Evolutionary conservation across 2,888 invertebrate species (phyloP).

Genomic region (Mesodorylaimus sp.): DNA sequence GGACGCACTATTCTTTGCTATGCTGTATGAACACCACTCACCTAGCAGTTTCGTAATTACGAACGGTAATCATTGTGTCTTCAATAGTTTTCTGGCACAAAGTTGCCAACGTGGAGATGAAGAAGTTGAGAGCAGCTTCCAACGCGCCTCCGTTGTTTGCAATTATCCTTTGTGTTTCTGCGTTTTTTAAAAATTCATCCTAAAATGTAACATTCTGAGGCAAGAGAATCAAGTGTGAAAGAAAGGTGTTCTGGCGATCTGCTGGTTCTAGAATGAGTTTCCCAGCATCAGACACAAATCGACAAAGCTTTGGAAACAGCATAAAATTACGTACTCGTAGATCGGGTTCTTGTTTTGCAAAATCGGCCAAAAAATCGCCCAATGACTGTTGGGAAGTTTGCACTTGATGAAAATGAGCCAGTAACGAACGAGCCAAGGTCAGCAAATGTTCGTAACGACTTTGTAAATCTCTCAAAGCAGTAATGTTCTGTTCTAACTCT

Average conservation of each 20-base stretch:
- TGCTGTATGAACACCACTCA: slow-evolving; percentile 33
- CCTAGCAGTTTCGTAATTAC: slow-evolving; percentile 57
- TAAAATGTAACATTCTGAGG: slow-evolving; percentile 4
- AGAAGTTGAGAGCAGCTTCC: slow-evolving; percentile 74
- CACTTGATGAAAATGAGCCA: slow-evolving; percentile 69
- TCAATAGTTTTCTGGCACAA: slow-evolving; percentile 93
- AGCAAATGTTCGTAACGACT: slow-evolving; percentile 49
- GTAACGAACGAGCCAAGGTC: slow-evolving; percentile 61
- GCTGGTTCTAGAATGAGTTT: no score
- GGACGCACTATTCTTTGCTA: slow-evolving; percentile 8
- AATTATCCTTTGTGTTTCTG: slow-evolving; percentile 79
- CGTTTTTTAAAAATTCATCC: slow-evolving; percentile 80
- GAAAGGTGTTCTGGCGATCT: no score
- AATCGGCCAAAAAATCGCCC: slow-evolving; percentile 78
- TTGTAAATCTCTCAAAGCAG: slow-evolving; percentile 54
- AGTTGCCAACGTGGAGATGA: slow-evolving; percentile 83
- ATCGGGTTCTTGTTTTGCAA: slow-evolving; percentile 87
- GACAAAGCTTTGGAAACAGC: no score
- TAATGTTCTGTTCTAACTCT: slow-evolving; percentile 84
- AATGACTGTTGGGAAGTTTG: slow-evolving; percentile 66
- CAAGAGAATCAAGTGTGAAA: no score
- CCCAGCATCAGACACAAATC: no score
- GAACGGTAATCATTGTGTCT: slow-evolving; percentile 62
- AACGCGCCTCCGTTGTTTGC: slow-evolving; percentile 81
- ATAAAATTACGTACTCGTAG: slow-evolving; percentile 41